Conservation (phyloP, 2,888 invertebrate species). For the Cataglyphis rosenhaueri region DNA sequence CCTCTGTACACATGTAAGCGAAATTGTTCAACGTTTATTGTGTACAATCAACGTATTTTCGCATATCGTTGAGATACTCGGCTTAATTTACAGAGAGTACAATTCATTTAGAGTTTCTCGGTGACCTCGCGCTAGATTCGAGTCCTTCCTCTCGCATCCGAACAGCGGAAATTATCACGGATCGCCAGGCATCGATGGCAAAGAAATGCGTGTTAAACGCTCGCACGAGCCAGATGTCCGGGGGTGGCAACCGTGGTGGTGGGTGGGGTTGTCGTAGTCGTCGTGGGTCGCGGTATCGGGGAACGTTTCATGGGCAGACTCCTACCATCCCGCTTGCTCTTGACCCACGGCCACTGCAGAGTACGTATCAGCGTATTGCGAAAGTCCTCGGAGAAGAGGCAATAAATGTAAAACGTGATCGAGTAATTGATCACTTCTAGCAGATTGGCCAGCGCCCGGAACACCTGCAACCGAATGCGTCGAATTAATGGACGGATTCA, state of each 20-base stretch:
- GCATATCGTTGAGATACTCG: neutral
- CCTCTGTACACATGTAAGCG: neutral
- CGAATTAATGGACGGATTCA: conserved; percentile 41
- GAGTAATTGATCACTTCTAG: conserved; percentile 92
- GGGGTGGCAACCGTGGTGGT: conserved; percentile 78
- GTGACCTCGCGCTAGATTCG: neutral
- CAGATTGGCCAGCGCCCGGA: conserved; percentile 90
- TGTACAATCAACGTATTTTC: neutral
- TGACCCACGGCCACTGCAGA: conserved; percentile 87
- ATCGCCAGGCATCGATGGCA: conserved; percentile 31
- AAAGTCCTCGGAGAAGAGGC: conserved; percentile 92
- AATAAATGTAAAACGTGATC: conserved; percentile 92
- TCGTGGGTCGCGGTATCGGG: conserved; percentile 76
- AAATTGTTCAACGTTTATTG: neutral
- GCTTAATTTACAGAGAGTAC: conserved; percentile 11
- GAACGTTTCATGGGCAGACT: conserved; percentile 78
- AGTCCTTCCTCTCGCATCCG: conserved; percentile 2
- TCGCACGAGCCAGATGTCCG: conserved; percentile 78
- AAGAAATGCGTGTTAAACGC: conserved; percentile 72
- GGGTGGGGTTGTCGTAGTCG: conserved; percentile 79
- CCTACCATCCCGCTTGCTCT: conserved; percentile 68
- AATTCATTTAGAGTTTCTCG: conserved; percentile 13
- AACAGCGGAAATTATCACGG: conserved; percentile 13
- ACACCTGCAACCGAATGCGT: conserved; percentile 86
- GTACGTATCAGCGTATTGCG: conserved; percentile 89